phyloP scores from a whole-genome alignment of 2,797 vertebrate genomes.

The Tapirus indicus region DNA sequence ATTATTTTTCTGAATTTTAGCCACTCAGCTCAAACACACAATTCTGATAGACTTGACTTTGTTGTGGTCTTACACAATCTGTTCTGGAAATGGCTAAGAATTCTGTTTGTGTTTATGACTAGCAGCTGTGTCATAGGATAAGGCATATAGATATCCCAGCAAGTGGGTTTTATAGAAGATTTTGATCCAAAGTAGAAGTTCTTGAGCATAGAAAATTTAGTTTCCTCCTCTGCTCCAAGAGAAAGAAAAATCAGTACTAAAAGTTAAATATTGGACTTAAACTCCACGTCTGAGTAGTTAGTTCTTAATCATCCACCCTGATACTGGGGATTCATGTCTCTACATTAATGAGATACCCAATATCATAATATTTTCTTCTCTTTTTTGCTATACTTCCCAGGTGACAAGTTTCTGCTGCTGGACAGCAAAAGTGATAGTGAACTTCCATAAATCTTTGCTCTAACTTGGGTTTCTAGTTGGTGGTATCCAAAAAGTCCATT shows the following conservation, averaged over 20 bases:
- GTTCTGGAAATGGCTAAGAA: conserved; percentile 3
- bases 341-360: neutral
- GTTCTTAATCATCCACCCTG: neutral
- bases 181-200: neutral
- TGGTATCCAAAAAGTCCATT: neutral
- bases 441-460: neutral
- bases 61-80: neutral
- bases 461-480: neutral
- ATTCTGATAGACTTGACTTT: neutral
- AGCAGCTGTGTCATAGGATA: neutral
- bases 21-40: neutral
- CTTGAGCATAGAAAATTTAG: neutral
- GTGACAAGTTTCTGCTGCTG: neutral
- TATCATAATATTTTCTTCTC: neutral
- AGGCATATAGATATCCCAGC: neutral
- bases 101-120: conserved; percentile 6
- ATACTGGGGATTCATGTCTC: neutral
- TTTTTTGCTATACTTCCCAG: neutral
- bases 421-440: neutral
- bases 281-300: neutral
- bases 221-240: neutral
- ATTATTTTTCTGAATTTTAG: conserved; percentile 3
- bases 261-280: neutral
- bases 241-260: neutral
- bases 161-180: neutral